phyloP scores from a whole-genome alignment of 92 coral and sea anemone genomes.

The Phenganax stokvisi region DNA sequence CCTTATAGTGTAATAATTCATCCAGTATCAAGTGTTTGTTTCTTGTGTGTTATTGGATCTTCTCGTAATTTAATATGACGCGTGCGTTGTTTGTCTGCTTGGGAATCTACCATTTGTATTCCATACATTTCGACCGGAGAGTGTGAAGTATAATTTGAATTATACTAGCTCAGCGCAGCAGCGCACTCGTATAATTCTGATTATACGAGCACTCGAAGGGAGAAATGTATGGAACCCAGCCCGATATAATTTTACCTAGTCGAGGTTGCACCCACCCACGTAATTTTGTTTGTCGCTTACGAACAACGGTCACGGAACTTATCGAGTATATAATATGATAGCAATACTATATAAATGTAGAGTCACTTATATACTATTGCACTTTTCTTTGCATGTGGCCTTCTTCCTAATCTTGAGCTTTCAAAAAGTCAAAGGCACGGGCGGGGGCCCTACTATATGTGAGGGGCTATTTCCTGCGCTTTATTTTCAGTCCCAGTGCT shows the following conservation, averaged over 20 bases:
- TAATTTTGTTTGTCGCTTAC: neutral
- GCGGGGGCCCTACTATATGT: conserved; percentile 11
- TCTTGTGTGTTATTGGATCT: too few relatives aligned
- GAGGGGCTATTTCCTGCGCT: neutral
- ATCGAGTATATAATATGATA: too few relatives aligned
- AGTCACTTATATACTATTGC: neutral
- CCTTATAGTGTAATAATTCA: neutral
- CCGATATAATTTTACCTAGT: neutral
- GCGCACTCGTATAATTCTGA: neutral
- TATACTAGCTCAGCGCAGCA: neutral
- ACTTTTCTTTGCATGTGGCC: neutral
- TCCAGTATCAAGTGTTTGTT: too few relatives aligned
- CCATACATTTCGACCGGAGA: conserved; percentile 5
- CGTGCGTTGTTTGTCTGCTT: neutral
- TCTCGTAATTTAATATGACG: too few relatives aligned
- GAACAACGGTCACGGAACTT: neutral
- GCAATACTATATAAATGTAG: too few relatives aligned
- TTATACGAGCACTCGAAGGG: conserved; percentile 13
- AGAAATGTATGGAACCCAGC: conserved; percentile 10
- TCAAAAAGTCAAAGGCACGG: neutral
- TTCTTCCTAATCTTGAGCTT: neutral
- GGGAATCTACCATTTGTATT: conserved; percentile 11
- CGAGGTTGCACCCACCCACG: neutral
- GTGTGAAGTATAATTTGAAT: conserved; percentile 14
- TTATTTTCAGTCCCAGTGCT: neutral